phyloP scores from a whole-genome alignment of 2,888 invertebrate genomes.

The Lamellibrachia satsuma region DNA sequence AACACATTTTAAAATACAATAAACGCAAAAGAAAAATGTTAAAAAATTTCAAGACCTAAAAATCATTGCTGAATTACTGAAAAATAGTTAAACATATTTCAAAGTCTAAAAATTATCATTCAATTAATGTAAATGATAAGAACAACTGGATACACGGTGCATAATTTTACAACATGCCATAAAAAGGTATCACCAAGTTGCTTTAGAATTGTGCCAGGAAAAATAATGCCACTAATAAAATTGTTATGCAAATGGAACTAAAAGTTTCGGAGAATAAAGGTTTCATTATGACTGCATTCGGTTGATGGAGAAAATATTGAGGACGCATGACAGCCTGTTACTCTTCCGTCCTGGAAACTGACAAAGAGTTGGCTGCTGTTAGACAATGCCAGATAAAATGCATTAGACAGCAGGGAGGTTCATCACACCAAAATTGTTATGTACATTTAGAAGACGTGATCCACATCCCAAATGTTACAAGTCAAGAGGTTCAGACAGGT shows the following conservation, averaged over 20 bases:
- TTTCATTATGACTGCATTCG: not conserved
- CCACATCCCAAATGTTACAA: too few relatives aligned
- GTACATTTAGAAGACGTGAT: too few relatives aligned
- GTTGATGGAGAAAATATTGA: not conserved
- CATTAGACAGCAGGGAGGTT: not conserved
- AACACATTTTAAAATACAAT: slow-evolving; percentile 14
- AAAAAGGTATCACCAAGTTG: not conserved
- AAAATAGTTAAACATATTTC: not conserved
- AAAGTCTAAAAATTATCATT: not conserved
- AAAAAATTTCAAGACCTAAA: slow-evolving; percentile 19
- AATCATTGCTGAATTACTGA: not conserved
- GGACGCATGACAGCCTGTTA: not conserved
- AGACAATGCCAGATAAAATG: not conserved
- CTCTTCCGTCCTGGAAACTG: not conserved
- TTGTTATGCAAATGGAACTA: not conserved
- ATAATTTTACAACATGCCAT: slow-evolving; percentile 1
- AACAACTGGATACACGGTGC: not conserved
- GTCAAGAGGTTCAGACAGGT: too few relatives aligned
- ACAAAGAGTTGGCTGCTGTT: not conserved
- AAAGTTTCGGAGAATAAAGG: not conserved
- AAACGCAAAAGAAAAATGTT: not conserved
- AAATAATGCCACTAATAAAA: not conserved
- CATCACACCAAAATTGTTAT: too few relatives aligned
- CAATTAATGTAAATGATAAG: slow-evolving; percentile 7
- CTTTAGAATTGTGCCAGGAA: not conserved